Evolutionary conservation across 2,113 vertebrate species (phyloP), one percentile per base, ranked within the genome.

Genomic region (Vulpes ferrilata): DNA sequence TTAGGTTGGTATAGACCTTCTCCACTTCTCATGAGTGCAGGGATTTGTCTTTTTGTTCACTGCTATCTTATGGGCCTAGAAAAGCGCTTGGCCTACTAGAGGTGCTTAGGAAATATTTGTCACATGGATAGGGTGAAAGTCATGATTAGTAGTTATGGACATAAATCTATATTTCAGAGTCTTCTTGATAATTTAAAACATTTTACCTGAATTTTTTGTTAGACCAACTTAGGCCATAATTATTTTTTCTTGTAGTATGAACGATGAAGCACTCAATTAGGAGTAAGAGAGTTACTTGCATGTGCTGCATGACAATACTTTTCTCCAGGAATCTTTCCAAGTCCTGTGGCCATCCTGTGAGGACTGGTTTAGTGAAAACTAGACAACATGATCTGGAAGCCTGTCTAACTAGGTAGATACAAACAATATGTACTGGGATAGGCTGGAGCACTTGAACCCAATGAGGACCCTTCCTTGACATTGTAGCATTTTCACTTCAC

Each of bases 261-360:
- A 89, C 19, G 32, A 71, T 12, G 32, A 97, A 78, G 53, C 23
- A 48, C 1, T 82, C 2, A 11, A 15, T 27, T 32, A 60, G 25
- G 38, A 65, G 17, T 43, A 84, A 84, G 73, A 67, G 38, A 91
- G 79, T 13, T 3, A 15, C 7, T 43, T 69, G 10, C 27, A 3
- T 25, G 53, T 82, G 20, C 16, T 83, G 57, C 15, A 53, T 48
- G 35, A 85, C 1, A 30, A 57, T 62, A 53, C n/a, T 23, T 88
- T 91, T 90, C 35, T 64, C 22, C 38, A 65, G 35, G 57, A 80
- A 81, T 23, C 55, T 90, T 96, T 67, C 51, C 73, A 73, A 90
- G 85, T 11, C 16, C 30, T 53, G 2, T 35, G 67, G 15, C 60
- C 51, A 69, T 53, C 38, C 48, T 60, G 13, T 76, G 43, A 90